Evolutionary conservation across 2,888 invertebrate species (phyloP), one percentile per base, ranked within the genome.

Genomic region (Sarcophaga subvicina): DNA sequence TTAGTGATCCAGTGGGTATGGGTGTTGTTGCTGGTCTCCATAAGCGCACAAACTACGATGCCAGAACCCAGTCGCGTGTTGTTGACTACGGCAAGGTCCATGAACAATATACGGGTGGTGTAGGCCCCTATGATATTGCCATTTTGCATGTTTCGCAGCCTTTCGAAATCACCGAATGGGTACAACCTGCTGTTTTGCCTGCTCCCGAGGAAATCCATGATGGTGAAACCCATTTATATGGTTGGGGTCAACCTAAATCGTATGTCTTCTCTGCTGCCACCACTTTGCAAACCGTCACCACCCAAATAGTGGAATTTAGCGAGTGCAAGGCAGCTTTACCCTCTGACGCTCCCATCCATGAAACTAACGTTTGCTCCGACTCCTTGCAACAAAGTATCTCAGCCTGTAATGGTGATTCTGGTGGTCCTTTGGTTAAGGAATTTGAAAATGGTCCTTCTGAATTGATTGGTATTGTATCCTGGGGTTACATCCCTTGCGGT

Each of bases 111-210:
- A 47, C 22, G 71, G 94, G 94, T 22, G 92, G 92, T 4, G 93
- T 93, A 12, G 93, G 93, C 25, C 93, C 93, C 83, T 94, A 94
- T 88, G 95, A 95, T 89, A 94, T 95, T 87, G 95, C 94, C 49
- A 80, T 95, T 1, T 88, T 95, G 80, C 91, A 91, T 83, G 90
- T 92, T 6, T 89, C 88, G 59, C 78, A 89, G 63, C 86, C 91
- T 6, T 91, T 93, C 67, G 82, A 85, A n/a, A 92, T 92, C 86
- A 91, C 91, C 76, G 88, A 91, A 67, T 89, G 37, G n/a, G 92
- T 94, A 17, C 90, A 90, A 72, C 90, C 93, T 11, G 92, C 94
- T 17, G 89, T 89, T 10, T 88, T 94, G 78, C 94, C 94, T 27
- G 83, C 85, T 20, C 89, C 79, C 6, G 90, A 90, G 12, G 78